Conservation (phyloP, 2,797 vertebrate species). For the Lagocephalus sceleratus region DNA sequence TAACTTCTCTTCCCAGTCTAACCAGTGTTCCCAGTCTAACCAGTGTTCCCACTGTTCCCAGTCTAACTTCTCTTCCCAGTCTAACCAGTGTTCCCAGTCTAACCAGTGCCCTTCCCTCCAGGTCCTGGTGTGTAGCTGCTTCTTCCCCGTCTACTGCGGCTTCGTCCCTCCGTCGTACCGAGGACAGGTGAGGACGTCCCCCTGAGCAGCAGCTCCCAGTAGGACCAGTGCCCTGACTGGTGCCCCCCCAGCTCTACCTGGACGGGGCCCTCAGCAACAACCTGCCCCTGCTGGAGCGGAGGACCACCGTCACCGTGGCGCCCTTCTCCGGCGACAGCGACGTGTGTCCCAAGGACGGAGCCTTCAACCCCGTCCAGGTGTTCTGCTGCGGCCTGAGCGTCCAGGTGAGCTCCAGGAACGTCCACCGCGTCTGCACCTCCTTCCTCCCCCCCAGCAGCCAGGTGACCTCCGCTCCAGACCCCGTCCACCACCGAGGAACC, state of each 20-base stretch:
- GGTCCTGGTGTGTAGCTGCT: conserved; percentile 88
- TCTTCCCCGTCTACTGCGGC: conserved; percentile 86
- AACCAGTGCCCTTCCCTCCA: conserved; percentile 46
- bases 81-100: not conserved
- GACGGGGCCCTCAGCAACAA: conserved; percentile 88
- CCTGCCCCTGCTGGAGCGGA: conserved; percentile 76
- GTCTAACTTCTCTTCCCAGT: not conserved
- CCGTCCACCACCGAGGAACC: too few species aligned
- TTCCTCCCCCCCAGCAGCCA: conserved; percentile 81
- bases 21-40: conserved; percentile 80
- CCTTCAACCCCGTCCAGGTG: conserved; percentile 78
- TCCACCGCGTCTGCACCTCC: conserved; percentile 73
- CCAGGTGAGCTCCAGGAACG: conserved; percentile 79
- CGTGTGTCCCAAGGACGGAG: conserved; percentile 83
- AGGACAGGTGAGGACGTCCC: conserved; percentile 81
- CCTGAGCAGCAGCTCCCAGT: not conserved
- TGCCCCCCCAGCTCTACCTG: conserved; percentile 77
- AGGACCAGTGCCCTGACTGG: not conserved
- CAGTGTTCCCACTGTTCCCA: too few species aligned
- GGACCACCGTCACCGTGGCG: conserved; percentile 85
- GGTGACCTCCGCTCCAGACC: conserved; percentile 55
- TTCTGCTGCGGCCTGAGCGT: conserved; percentile 77
- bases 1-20: not conserved
- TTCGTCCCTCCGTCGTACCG: conserved; percentile 85
- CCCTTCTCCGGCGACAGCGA: conserved; percentile 90